Evolutionary conservation across 2,888 invertebrate genomes (phyloP), one percentile per base, ranked within the genome.

Genomic region (Caenorhabditis drosophilae): DNA sequence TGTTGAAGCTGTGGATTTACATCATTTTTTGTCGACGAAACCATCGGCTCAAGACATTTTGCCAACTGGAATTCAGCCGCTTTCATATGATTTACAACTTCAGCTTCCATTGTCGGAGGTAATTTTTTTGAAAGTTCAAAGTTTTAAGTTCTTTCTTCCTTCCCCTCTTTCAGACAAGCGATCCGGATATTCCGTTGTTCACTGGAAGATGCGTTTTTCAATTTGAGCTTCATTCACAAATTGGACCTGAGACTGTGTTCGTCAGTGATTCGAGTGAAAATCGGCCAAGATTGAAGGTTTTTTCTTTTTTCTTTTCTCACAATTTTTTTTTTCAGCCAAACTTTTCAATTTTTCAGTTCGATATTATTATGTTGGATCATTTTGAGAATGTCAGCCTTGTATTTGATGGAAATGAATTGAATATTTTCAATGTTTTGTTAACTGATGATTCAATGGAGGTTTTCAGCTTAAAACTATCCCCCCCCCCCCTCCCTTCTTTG

Each of bases 91-190:
- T 56, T 27, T 73, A 25, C 70, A 70, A 53, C 44, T 73, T n/a
- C 73, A 73, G 36, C 49, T 73, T 16, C 73, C 73, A 15, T 34
- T 73, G 2, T 73, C 73, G 2, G 73, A 73, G 57, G 70, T 73
- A 16, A 22, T 25, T 36, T 38, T 20, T 15, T 12, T 9, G 6
- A 12, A 31, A 31, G 22, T 12, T 11, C 7, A 45, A 26, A 45
- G 6, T 9, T 40, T 40, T 6, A 20, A 22, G 22, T 41, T 20
- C 41, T 35, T 15, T 22, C 15, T 41, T 40, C 2, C 26, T 45
- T 27, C 26, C n/a, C n/a, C 6, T 12, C 6, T 31, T 58, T 46
- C 40, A 73, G 70, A 59, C 66, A 1, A 48, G 60, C 2, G 67
- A 71, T 23, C 73, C 73, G 9, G 69, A 69, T 18, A 59, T 67